Conservation (phyloP, 2,797 vertebrate species). For the Fratercula arctica region DNA sequence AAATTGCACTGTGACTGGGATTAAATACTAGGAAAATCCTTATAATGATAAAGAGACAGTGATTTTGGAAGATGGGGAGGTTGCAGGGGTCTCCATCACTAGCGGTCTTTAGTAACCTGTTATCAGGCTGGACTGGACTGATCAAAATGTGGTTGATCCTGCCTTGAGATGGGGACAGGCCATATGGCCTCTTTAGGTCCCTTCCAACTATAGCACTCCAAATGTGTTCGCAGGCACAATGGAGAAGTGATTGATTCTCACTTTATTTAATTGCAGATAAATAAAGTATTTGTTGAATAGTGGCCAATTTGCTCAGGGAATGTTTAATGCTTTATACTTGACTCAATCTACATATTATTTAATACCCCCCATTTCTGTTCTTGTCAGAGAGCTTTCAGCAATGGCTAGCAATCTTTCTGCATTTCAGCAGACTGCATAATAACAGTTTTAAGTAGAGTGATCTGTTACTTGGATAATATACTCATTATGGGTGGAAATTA, state of each 20-base stretch:
- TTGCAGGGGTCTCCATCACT: not conserved
- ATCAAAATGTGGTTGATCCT: not conserved
- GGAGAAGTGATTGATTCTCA: not conserved
- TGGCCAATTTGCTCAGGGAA: not conserved
- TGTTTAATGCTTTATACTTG: constrained; percentile 11
- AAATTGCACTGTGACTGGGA: not conserved
- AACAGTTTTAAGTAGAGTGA: constrained; percentile 3
- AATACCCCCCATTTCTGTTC: not conserved
- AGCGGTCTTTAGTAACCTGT: not conserved
- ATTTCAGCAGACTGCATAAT: not conserved
- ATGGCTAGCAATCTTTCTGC: not conserved
- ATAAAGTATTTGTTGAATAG: not conserved
- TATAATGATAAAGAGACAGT: not conserved
- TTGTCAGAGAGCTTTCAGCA: not conserved
- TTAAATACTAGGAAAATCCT: not conserved
- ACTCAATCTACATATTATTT: constrained; percentile 3
- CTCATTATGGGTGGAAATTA: not conserved
- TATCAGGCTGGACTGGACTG: not conserved
- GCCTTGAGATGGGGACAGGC: not conserved
- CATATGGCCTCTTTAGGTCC: not conserved
- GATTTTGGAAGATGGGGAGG: not conserved
- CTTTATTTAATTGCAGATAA: constrained; percentile 14
- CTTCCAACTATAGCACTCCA: not conserved
- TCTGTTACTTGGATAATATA: constrained; percentile 1
- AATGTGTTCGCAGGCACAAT: not conserved